A percentile compares a stretch with the other conserved stretches of the same genome.
These are phyloP conservation scores for Steinernema hermaphroditum DNA, from an alignment of 2,888 invertebrate genomes.

Conservation along the genomic window DNA sequence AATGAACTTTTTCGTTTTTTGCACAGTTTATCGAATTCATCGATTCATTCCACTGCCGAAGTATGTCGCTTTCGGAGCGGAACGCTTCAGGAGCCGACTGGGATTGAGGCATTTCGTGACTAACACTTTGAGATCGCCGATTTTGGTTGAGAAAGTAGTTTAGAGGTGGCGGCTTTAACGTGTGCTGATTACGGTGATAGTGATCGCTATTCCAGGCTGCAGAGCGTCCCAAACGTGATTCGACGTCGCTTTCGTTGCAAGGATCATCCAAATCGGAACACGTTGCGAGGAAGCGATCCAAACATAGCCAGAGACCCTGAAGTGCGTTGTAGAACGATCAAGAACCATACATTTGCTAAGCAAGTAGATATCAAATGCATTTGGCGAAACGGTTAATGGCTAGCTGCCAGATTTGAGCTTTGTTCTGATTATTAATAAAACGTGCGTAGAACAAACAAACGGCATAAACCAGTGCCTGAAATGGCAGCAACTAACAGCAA, in stretches of 20 bases:
- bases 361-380: too few species aligned
- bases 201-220: background rate
- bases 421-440: too few species aligned
- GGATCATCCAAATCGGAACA: background rate
- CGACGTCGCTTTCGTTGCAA: background rate
- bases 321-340: too few species aligned
- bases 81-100: background rate
- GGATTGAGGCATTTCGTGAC: background rate
- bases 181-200: background rate
- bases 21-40: slow-evolving; percentile 6
- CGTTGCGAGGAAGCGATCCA: background rate
- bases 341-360: too few species aligned
- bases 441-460: too few species aligned
- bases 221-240: background rate
- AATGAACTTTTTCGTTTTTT: background rate
- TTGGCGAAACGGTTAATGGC: too few species aligned
- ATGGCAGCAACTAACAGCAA: too few species aligned
- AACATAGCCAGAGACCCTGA: background rate
- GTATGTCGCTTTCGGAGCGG: background rate
- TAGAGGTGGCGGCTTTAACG: background rate
- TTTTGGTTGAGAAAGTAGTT: slow-evolving; percentile 9
- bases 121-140: background rate
- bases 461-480: too few species aligned
- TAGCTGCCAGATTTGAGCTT: too few species aligned
- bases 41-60: slow-evolving; percentile 6